Evolutionary conservation across 2,797 vertebrate species (phyloP), one percentile per base, ranked within the genome.

Genomic region (Tachyglossus aculeatus): DNA sequence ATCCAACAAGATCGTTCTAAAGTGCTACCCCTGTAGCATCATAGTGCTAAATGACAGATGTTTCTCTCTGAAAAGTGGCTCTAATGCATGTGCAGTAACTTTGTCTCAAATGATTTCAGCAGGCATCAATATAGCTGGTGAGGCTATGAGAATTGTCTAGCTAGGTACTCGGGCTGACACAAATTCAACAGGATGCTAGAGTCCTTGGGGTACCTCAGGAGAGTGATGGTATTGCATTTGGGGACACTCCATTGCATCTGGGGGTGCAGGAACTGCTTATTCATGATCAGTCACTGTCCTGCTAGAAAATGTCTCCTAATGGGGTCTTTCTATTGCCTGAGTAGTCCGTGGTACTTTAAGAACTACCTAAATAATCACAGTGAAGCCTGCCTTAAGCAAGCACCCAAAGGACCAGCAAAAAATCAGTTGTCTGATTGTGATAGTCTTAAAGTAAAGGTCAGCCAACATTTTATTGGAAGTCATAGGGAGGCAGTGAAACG

Each of bases 11-110:
- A 67, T 52, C 74, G 69, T 67, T 76, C 63, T 55, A 54, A 71
- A 60, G 38, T 13, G 60, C 67, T 2, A 19, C 77, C 74, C 74
- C 79, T 0, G 10, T 47, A 39, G 69, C 50, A 15, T 78, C 79
- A 58, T 44, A 39, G 45, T 2, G 53, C 54, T 77, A 74, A 76
- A 61, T 77, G 82, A 77, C 82, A 82, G 77, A 74, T 80, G 76
- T 60, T 80, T 61, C 10, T 0, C 83, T 64, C 57, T 19, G 81
- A 62, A 74, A 77, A 87, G 57, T 53, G 69, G 63, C 51, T 66
- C 12, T 22, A 36, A 55, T 12, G 61, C n/a, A 11, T 54, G 61
- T 40, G 68, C 47, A 19, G 71, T 59, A 65, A 85, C 72, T 83
- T 72, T 40, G 58, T 77, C 72, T 67, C 70, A 33, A 44, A 61